These are phyloP conservation scores for Tarsius wallacei DNA, from an alignment of 2,797 vertebrate species.

Conservation along the genomic window DNA sequence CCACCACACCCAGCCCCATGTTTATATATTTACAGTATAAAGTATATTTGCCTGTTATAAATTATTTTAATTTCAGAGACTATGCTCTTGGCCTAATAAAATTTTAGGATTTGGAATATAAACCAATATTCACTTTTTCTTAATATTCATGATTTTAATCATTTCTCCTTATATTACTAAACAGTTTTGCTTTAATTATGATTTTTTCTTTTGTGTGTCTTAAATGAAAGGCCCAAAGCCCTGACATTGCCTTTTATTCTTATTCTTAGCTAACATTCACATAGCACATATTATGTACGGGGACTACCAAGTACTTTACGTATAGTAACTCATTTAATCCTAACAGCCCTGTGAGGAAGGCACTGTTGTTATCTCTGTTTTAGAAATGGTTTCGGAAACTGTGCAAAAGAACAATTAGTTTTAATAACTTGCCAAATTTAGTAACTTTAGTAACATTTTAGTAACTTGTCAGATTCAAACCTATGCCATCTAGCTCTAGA, in stretches of 20 bases:
- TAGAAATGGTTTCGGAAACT: neutral
- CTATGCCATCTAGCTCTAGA: neutral
- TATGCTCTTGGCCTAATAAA: neutral
- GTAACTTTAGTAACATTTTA: neutral
- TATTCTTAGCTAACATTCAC: neutral
- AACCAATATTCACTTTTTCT: neutral
- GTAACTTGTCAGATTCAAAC: neutral
- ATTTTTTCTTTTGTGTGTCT: neutral
- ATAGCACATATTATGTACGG: neutral
- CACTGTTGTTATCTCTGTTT: neutral
- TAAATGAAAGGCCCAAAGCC: neutral
- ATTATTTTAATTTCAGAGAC: neutral
- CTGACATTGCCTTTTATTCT: neutral
- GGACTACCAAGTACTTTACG: neutral
- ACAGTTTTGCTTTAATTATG: neutral
- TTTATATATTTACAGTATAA: neutral
- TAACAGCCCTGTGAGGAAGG: neutral
- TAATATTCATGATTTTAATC: neutral
- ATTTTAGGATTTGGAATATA: conserved; percentile 15
- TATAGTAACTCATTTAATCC: neutral
- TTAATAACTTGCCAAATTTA: neutral
- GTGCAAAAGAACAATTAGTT: neutral
- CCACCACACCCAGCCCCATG: neutral
- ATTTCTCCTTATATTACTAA: neutral
- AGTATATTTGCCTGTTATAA: neutral